Evolutionary conservation across 2,797 vertebrate genomes (phyloP).

Genomic region (Aphelocoma californica): DNA sequence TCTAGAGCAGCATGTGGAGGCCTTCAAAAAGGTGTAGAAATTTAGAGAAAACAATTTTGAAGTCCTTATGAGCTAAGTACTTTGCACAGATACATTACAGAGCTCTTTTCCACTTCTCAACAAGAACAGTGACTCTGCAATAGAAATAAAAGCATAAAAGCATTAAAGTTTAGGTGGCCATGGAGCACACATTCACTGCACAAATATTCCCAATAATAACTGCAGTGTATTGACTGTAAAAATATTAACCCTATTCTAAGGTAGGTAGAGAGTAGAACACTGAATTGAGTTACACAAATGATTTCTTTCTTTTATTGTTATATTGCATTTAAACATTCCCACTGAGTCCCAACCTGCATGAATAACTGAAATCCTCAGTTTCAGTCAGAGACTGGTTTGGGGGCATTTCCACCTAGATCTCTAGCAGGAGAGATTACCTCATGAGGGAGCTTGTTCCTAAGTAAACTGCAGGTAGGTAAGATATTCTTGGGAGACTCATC

Average conservation of each 20-base stretch:
- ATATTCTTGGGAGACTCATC: background rate
- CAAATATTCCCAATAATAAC: background rate
- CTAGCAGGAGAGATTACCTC: background rate
- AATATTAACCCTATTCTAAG: background rate
- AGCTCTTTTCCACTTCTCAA: background rate
- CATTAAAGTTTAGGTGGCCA: background rate
- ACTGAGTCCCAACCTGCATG: background rate
- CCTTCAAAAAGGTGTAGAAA: background rate
- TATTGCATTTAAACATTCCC: background rate
- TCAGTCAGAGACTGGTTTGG: background rate
- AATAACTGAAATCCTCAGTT: background rate
- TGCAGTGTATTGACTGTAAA: background rate
- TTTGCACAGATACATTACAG: background rate
- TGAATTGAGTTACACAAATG: background rate
- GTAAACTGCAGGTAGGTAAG: background rate
- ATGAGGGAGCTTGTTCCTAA: background rate
- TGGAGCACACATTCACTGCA: background rate
- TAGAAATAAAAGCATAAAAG: background rate
- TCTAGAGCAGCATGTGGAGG: background rate
- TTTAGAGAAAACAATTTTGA: background rate
- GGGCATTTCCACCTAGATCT: background rate
- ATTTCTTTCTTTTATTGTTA: background rate
- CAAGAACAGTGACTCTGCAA: background rate
- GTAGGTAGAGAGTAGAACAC: background rate
- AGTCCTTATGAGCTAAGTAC: background rate